Evolutionary conservation across 1,140 invertebrate genomes (phyloP), one percentile per base, ranked within the genome.

Genomic region (Papilio aristodemus): DNA sequence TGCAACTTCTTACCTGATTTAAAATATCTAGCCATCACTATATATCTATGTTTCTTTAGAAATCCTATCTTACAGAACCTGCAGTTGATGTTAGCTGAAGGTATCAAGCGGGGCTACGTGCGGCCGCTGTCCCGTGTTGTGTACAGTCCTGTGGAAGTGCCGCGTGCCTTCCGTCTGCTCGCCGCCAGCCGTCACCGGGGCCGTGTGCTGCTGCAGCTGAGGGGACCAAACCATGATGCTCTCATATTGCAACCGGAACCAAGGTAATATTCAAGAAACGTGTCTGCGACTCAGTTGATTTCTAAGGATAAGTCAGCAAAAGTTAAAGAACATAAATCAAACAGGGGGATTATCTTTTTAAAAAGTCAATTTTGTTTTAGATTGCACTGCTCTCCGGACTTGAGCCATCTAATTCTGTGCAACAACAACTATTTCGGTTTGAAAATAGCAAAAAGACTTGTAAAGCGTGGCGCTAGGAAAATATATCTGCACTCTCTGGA

Each of bases 51-150:
- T n/a, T n/a, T n/a, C n/a, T n/a, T n/a, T n/a, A n/a, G n/a, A n/a
- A 73, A 1, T 32, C 37, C 19, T 10, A 37, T 54, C 0, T 74
- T 67, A 37, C 70, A 88, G 86, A 50, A 43, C 5, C 25, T 88
- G 4, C 79, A 84, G 62, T 7, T 43, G 3, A 57, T 78, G 59
- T 37, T 88, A 39, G 73, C 71, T 41, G 79, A 86, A 22, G 86
- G 86, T 6, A 84, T 88, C 1, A 66, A 74, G 1, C 70, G 72
- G 0, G 86, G 86, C 4, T 79, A 79, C 60, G 83, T 88, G 0
- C 75, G 84, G 10, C 86, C 86, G 0, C 57, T 88, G 17, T 72
- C 81, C 5, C 80, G 80, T 11, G 70, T 83, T 0, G 70, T 72
- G 3, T 85, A 77, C 41, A 22, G 68, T 2, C 69, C 78, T 0